Conservation (phyloP, 2,888 invertebrate species). For the Coelogynopora nodosa region DNA sequence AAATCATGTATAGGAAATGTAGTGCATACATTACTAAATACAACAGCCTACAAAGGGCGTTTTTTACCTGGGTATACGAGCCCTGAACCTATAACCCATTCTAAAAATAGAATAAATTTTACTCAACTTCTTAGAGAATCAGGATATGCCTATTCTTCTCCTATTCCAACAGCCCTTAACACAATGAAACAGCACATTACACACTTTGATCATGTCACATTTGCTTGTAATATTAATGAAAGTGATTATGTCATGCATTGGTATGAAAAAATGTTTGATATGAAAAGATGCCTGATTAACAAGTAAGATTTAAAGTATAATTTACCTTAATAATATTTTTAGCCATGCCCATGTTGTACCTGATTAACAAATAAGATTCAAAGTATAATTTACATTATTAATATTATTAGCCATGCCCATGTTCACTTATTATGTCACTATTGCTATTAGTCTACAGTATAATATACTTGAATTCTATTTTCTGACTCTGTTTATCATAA, state of each 20-base stretch:
- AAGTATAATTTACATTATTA: too few species aligned
- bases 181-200: slow-evolving; percentile 46
- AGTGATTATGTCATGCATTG: slow-evolving; percentile 58
- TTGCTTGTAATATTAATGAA: slow-evolving; percentile 58
- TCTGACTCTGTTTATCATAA: too few species aligned
- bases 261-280: slow-evolving; percentile 55
- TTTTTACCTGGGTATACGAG: slow-evolving; percentile 61
- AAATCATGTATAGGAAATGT: slow-evolving; percentile 62
- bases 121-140: background rate
- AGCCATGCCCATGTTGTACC: too few species aligned
- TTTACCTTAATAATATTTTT: too few species aligned
- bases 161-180: background rate
- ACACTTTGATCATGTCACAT: slow-evolving; percentile 62
- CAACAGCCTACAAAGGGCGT: slow-evolving; percentile 56
- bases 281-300: slow-evolving; percentile 31
- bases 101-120: slow-evolving; percentile 26
- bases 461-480: too few species aligned
- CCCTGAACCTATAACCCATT: background rate
- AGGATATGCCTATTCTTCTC: background rate
- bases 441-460: too few species aligned
- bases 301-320: slow-evolving; percentile 22
- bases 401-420: too few species aligned
- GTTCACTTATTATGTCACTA: too few species aligned
- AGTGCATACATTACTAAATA: slow-evolving; percentile 62
- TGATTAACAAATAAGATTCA: slow-evolving; percentile 27